These are phyloP conservation scores for Cricetomys ansorgei DNA, from an alignment of 2,113 vertebrate genomes.

Conservation along the genomic window DNA sequence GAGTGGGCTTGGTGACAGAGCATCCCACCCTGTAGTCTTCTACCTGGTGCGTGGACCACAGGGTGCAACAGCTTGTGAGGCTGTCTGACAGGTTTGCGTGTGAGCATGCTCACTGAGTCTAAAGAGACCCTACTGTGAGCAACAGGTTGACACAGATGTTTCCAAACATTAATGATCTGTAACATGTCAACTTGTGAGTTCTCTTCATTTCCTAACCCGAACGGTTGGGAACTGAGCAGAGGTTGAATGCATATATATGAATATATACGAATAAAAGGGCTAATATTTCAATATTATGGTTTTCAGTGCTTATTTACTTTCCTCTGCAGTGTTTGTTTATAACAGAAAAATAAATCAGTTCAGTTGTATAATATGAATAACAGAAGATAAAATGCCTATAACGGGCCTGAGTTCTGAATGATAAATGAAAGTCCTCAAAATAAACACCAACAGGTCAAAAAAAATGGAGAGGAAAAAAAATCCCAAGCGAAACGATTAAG, in stretches of 20 bases:
- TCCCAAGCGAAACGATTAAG: background rate
- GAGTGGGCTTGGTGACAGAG: background rate
- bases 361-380: background rate
- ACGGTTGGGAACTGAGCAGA: background rate
- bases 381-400: background rate
- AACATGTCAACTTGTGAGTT: background rate
- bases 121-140: background rate
- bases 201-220: background rate
- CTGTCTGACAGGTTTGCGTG: background rate
- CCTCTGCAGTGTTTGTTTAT: background rate
- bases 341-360: conserved; percentile 18
- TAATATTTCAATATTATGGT: background rate
- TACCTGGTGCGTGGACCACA: background rate
- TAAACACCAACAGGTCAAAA: conserved; percentile 33
- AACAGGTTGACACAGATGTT: background rate
- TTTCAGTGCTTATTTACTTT: background rate
- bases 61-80: background rate
- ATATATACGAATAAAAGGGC: background rate
- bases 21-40: background rate
- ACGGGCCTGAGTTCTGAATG: background rate
- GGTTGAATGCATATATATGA: background rate
- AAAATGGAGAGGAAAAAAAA: background rate
- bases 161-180: background rate
- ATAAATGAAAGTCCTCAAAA: background rate
- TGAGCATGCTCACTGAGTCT: background rate